These are phyloP conservation scores for Baryphthengus martii DNA, from an alignment of 2,113 vertebrate species.

Conservation along the genomic window DNA sequence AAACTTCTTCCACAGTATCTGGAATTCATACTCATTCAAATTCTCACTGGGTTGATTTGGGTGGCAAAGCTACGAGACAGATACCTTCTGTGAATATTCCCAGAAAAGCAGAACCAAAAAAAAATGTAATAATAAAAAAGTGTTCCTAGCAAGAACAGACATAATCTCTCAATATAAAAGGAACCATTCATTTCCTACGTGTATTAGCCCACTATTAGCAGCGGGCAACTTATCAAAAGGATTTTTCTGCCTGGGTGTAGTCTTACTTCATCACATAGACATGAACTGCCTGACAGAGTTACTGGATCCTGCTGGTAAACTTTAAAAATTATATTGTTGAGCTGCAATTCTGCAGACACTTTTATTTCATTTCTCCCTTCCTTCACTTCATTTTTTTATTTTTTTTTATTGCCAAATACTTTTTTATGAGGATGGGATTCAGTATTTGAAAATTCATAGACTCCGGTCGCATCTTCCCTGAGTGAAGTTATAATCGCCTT, in stretches of 20 bases:
- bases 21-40: not conserved
- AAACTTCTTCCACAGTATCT: not conserved
- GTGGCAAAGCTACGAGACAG: not conserved
- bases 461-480: not conserved
- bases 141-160: not conserved
- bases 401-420: not conserved
- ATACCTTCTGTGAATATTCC: not conserved
- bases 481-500: not conserved
- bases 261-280: not conserved
- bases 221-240: not conserved
- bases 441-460: not conserved
- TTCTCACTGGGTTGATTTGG: not conserved
- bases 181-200: not conserved
- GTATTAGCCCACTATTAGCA: not conserved
- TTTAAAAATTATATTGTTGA: not conserved
- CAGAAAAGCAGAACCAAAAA: not conserved
- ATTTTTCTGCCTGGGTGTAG: not conserved
- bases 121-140: not conserved
- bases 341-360: not conserved
- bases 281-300: not conserved
- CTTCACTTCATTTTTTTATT: accelerated
- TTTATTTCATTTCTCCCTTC: not conserved
- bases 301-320: not conserved
- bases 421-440: not conserved
- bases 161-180: not conserved